A percentile compares a stretch with the other conserved stretches of the same genome.
These are phyloP conservation scores for Microdon myrmicae DNA, from an alignment of 2,888 invertebrate species.

Conservation along the genomic window DNA sequence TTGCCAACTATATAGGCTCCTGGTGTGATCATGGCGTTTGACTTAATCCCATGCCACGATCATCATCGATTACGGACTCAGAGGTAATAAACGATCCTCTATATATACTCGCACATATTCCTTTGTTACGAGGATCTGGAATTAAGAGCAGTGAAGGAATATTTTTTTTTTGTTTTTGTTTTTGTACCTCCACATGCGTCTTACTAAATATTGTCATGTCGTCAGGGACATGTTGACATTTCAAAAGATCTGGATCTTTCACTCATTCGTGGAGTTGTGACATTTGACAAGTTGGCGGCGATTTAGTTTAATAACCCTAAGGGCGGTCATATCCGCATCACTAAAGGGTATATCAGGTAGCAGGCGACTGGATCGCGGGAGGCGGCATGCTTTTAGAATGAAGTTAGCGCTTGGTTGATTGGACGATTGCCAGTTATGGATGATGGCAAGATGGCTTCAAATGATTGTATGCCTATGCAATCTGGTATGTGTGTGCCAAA, in stretches of 20 bases:
- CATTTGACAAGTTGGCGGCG: constrained; percentile 52
- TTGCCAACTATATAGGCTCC: background rate
- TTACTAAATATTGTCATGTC: constrained; percentile 43
- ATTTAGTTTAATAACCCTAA: constrained; percentile 51
- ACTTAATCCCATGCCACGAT: constrained; percentile 20
- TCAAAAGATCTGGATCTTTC: constrained; percentile 52
- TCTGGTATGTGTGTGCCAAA: constrained; percentile 29
- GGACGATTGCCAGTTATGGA: constrained; percentile 30
- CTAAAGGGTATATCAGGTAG: background rate
- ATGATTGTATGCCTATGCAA: constrained; percentile 19
- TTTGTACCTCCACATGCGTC: background rate
- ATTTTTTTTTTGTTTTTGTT: background rate
- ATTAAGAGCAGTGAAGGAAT: constrained; percentile 5
- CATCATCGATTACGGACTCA: constrained; percentile 29
- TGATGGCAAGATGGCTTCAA: constrained; percentile 1
- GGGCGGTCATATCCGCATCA: constrained; percentile 19
- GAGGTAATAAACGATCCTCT: constrained; percentile 3
- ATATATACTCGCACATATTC: background rate
- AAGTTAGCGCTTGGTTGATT: background rate
- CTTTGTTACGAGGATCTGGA: constrained; percentile 11
- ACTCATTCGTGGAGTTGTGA: constrained; percentile 41
- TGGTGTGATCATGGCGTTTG: constrained; percentile 10
- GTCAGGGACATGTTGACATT: constrained; percentile 45
- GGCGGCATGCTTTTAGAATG: constrained; percentile 35
- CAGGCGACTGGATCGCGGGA: constrained; percentile 13